Evolutionary conservation across 92 coral and sea anemone species (phyloP).

Genomic region (Ricordea florida): DNA sequence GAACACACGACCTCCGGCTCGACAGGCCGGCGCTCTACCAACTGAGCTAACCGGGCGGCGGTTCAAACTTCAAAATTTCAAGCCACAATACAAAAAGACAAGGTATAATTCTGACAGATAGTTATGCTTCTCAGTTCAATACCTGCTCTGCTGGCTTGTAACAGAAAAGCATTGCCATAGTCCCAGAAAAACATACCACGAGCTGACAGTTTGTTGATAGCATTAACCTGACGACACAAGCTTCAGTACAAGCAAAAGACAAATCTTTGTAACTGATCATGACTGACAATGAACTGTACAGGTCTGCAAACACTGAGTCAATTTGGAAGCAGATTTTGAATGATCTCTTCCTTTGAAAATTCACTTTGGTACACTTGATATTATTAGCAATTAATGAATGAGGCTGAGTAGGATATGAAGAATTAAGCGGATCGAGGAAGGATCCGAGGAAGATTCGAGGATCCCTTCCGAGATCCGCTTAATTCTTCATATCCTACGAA

Average conservation of each 20-base stretch:
- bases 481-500: too few species aligned
- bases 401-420: too few species aligned
- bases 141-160: constrained; percentile 98
- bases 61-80: not conserved
- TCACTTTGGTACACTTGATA: not conserved
- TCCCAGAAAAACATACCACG: constrained; percentile 98
- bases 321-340: not conserved
- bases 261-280: not conserved
- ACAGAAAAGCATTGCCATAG: constrained; percentile 95
- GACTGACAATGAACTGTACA: not conserved
- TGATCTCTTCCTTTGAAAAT: not conserved
- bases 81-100: not conserved
- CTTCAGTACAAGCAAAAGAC: constrained; percentile 24
- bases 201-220: constrained; percentile 75
- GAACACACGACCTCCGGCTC: too few species aligned
- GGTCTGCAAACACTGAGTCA: too few species aligned
- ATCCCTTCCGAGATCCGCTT: too few species aligned
- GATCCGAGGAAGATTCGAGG: too few species aligned
- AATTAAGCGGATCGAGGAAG: too few species aligned
- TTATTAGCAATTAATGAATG: too few species aligned
- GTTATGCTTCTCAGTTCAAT: not conserved
- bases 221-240: constrained; percentile 86
- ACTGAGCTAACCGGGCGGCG: too few species aligned
- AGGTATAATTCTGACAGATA: not conserved
- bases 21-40: too few species aligned